phyloP scores from a whole-genome alignment of 1,140 invertebrate genomes.

The Callitettix versicolor region DNA sequence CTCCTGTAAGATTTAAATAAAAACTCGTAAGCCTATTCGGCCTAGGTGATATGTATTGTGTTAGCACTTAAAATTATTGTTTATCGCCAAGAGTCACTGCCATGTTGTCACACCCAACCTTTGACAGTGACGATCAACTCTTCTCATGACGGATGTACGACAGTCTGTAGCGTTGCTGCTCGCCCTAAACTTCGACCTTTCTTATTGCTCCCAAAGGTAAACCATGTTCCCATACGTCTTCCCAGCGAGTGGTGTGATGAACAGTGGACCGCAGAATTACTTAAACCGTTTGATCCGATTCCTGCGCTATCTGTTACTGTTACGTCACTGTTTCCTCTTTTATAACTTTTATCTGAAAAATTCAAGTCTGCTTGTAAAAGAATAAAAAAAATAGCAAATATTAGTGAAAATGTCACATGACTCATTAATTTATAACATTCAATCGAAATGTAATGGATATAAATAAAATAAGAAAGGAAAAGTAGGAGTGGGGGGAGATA shows the following conservation, averaged over 20 bases:
- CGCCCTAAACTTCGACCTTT: constrained; percentile 32
- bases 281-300: constrained; percentile 27
- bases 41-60: too few relatives aligned
- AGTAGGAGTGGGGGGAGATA: too few relatives aligned
- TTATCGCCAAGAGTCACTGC: not conserved
- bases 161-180: constrained; percentile 17
- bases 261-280: constrained; percentile 9
- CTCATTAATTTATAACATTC: too few relatives aligned
- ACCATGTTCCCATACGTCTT: constrained; percentile 47
- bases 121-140: constrained; percentile 19
- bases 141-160: constrained; percentile 23
- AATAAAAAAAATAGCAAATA: too few relatives aligned
- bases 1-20: too few relatives aligned
- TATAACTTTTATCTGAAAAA: constrained; percentile 39
- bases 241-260: constrained; percentile 39
- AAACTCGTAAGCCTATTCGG: too few relatives aligned
- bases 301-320: not conserved
- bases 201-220: constrained; percentile 44
- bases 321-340: constrained; percentile 29
- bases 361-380: too few relatives aligned
- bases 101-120: constrained; percentile 20
- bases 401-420: too few relatives aligned
- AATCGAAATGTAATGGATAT: too few relatives aligned
- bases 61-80: too few relatives aligned
- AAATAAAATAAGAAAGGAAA: too few relatives aligned